Evolutionary conservation across 2,797 vertebrate genomes (phyloP).

Genomic region (Thalassophryne amazonica): DNA sequence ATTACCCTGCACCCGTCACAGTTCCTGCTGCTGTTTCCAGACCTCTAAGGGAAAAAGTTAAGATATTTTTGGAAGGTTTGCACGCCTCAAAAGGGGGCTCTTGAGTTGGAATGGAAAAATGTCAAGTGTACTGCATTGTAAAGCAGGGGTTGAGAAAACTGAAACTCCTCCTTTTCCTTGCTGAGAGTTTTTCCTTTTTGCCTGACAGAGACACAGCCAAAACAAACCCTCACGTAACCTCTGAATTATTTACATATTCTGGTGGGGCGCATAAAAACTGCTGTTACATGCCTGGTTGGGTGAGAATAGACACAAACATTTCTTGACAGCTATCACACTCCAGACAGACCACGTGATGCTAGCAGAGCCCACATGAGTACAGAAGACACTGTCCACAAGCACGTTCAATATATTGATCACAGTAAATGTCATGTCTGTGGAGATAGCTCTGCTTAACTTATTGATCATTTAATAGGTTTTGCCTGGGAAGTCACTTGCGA

Average conservation of each 20-base stretch:
- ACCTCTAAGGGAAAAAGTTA: slow-evolving; percentile 35
- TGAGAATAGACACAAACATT: slow-evolving; percentile 39
- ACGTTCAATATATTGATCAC: slow-evolving; percentile 54
- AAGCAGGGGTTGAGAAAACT: slow-evolving; percentile 39
- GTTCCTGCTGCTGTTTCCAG: slow-evolving; percentile 29
- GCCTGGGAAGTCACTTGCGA: slow-evolving; percentile 51
- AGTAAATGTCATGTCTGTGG: slow-evolving; percentile 43
- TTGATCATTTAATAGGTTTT: slow-evolving; percentile 66
- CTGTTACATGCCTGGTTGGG: slow-evolving; percentile 41
- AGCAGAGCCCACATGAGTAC: background rate
- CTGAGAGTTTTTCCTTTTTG: slow-evolving; percentile 44
- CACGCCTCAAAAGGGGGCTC: slow-evolving; percentile 43
- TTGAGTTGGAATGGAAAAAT: slow-evolving; percentile 62
- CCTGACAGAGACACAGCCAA: slow-evolving; percentile 39
- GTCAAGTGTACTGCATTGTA: slow-evolving; percentile 61
- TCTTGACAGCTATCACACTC: slow-evolving; percentile 42
- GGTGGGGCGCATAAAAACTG: slow-evolving; percentile 43
- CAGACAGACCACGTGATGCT: slow-evolving; percentile 13
- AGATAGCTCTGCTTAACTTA: slow-evolving; percentile 51
- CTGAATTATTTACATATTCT: slow-evolving; percentile 69
- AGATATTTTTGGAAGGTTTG: slow-evolving; percentile 43
- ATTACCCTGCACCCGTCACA: slow-evolving; percentile 45
- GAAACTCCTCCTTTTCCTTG: slow-evolving; percentile 45
- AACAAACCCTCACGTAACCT: slow-evolving; percentile 48
- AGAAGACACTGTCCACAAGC: slow-evolving; percentile 17